A percentile compares a stretch with the other conserved stretches of the same genome.
Conservation (phyloP, 1,140 invertebrate genomes). For the Bombus cullumanus region DNA sequence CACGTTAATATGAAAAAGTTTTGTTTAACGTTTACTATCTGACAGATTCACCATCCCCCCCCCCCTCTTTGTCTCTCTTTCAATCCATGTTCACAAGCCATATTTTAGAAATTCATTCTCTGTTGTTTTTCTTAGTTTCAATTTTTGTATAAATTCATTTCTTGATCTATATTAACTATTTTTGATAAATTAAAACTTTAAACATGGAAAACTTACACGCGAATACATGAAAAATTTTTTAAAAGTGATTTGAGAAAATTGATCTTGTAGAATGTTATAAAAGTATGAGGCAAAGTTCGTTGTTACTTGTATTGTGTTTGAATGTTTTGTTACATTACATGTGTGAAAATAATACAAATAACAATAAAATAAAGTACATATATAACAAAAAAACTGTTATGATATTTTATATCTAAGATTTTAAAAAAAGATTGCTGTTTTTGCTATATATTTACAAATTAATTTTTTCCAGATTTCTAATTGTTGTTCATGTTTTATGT, state of each 20-base stretch:
- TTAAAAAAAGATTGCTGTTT: background rate
- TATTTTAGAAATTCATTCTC: slow-evolving; percentile 52
- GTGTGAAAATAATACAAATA: background rate
- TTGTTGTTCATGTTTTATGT: background rate
- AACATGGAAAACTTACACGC: background rate
- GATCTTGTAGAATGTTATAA: background rate
- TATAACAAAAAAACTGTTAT: background rate
- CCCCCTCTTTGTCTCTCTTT: slow-evolving; percentile 36
- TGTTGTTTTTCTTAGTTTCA: slow-evolving; percentile 22
- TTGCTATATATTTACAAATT: background rate
- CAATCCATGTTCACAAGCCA: slow-evolving; percentile 35
- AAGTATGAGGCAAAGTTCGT: slow-evolving; percentile 13
- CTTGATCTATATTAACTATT: too few species aligned
- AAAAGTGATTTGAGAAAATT: background rate
- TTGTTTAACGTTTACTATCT: slow-evolving; percentile 40
- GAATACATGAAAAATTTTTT: background rate
- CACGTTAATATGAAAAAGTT: background rate
- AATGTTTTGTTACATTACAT: background rate
- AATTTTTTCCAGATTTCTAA: background rate
- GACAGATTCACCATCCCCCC: slow-evolving; percentile 59
- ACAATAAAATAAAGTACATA: background rate
- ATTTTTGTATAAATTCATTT: background rate
- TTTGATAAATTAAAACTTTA: background rate
- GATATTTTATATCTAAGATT: background rate
- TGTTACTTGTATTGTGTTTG: slow-evolving; percentile 1